Base-by-base conservation (phyloP, 2,797 vertebrate species). In the Sebastes oblongus region DNA sequence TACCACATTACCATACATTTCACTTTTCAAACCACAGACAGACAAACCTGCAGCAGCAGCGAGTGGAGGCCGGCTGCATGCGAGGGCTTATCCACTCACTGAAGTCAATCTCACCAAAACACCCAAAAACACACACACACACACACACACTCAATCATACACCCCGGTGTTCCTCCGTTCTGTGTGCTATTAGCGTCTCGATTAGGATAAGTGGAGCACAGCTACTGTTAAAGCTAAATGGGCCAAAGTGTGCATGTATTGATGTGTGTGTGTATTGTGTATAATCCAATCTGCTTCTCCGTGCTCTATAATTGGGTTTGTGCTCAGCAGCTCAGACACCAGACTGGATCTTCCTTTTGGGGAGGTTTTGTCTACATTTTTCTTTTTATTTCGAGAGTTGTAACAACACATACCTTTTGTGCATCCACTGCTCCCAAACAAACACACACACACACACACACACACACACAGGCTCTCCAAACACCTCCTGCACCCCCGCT, bases 241-340 rank as follows among this genome's bases (percentile, higher is more conserved):
- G 75, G 61, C 39, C 42, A n/a, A 32, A 24, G 55, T 42, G 62
- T 70, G 59, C 8, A 13, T 46, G 50, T 10, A 61, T 29, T 7
- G 6, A 2, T 25, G 70, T 2, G 59, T 65, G 72, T 62, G 66
- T 66, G 61, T 68, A 42, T 16, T 42, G 77, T 75, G 36, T 66
- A 22, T 64, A 77, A 88, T 85, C 69, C 75, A 72, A 73, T 89
- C 84, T 72, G 58, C 60, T 61, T 78, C 72, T 82, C 68, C 13
- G 50, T 25, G 58, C 67, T 80, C 66, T 78, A 54, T 78, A 87
- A 89, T 77, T 90, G 76, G 72, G 79, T 80, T 77, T 86, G 72
- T 81, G 64, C 72, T 80, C 79, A 74, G 67, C 65, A 75, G 71
- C 71, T 78, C 9, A 77, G 59, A 66, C 66, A 3, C 20, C 58